Conservation (phyloP, 2,797 vertebrate species). For the Molossus alvarezi region DNA sequence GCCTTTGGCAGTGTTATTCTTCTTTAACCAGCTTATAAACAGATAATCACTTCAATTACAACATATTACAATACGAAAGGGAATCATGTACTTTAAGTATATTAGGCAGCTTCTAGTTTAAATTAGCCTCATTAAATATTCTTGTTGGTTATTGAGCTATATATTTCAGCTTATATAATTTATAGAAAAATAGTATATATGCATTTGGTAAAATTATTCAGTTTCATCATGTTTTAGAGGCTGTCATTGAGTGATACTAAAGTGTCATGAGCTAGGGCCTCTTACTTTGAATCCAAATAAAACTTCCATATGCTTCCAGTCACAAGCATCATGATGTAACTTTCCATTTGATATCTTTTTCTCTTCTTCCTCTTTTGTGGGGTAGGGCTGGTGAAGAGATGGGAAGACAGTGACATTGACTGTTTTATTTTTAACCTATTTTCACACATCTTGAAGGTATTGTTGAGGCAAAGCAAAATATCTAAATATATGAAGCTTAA, state of each 20-base stretch:
- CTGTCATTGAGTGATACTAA: neutral
- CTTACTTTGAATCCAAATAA: neutral
- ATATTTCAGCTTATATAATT: constrained; percentile 43
- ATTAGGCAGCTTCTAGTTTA: constrained; percentile 82
- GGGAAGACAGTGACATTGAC: neutral
- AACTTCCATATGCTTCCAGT: neutral
- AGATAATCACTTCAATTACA: constrained; percentile 82
- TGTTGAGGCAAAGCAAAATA: neutral
- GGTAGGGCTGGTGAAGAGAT: neutral
- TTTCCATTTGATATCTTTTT: neutral
- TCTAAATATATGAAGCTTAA: neutral
- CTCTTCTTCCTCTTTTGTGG: neutral
- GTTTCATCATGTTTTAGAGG: constrained; percentile 24
- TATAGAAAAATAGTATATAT: neutral
- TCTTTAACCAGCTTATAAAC: constrained; percentile 83
- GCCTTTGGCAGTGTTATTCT: constrained; percentile 84
- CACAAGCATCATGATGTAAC: neutral
- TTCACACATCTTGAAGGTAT: neutral
- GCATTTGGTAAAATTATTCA: neutral
- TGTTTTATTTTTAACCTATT: neutral
- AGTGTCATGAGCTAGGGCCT: neutral
- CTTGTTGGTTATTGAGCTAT: constrained; percentile 68
- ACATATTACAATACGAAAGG: constrained; percentile 81
- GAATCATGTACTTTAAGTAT: constrained; percentile 81
- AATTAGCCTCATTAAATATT: constrained; percentile 85